A percentile compares a stretch with the other conserved stretches of the same genome.
Evolutionary conservation across 2,888 invertebrate genomes (phyloP).

Genomic region (Branchipolynoe longqiensis): DNA sequence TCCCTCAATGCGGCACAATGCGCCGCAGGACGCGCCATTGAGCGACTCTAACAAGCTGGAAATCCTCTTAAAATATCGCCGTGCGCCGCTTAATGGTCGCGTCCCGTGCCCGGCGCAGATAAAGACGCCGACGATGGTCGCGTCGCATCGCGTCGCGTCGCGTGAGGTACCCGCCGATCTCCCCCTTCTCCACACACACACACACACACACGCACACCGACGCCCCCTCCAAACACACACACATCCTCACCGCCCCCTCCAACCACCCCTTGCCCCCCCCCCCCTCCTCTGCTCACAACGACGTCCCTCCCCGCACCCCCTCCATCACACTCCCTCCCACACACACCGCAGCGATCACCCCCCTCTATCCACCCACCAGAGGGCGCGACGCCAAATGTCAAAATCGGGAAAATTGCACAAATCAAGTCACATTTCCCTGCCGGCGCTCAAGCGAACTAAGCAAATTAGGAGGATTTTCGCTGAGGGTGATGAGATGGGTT

Average conservation of each 20-base stretch:
- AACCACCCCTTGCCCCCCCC: background rate
- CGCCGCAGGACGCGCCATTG: conserved; percentile 12
- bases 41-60: conserved; percentile 47
- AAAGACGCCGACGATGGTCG: conserved; percentile 1
- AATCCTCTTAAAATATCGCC: conserved; percentile 48
- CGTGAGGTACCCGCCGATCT: background rate
- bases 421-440: conserved; percentile 48
- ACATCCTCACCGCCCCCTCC: background rate
- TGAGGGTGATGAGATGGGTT: background rate
- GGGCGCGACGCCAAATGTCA: conserved; percentile 39
- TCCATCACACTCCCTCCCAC: conserved; percentile 9
- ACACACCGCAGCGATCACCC: background rate
- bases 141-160: background rate
- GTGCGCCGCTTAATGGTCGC: conserved; percentile 10
- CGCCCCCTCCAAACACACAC: background rate
- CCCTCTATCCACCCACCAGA: too few species aligned
- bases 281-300: background rate
- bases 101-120: conserved; percentile 21
- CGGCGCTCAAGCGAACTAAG: conserved; percentile 40
- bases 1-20: background rate
- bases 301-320: background rate
- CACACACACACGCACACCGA: too few species aligned
- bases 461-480: conserved; percentile 53
- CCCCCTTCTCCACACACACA: background rate
- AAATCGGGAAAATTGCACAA: conserved; percentile 53